These are phyloP conservation scores for Apamea monoglypha DNA, from an alignment of 2,888 invertebrate species.

Conservation along the genomic window DNA sequence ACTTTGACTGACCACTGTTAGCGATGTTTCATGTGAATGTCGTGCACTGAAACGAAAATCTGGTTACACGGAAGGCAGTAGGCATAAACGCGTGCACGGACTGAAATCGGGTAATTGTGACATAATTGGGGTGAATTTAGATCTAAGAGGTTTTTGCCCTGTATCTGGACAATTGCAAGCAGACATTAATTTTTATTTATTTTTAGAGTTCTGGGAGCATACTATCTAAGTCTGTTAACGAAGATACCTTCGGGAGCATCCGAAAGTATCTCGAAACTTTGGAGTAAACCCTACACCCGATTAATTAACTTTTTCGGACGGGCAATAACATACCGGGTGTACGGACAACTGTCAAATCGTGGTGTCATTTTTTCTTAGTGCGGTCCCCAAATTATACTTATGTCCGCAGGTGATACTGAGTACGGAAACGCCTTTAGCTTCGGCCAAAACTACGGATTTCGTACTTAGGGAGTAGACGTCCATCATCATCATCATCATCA, in stretches of 20 bases:
- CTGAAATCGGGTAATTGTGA: constrained; percentile 1
- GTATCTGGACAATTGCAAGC: not conserved
- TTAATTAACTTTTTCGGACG: not conserved
- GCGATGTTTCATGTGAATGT: constrained; percentile 15
- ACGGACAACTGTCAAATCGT: not conserved
- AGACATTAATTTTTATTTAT: not conserved
- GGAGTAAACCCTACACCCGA: not conserved
- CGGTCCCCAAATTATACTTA: no score
- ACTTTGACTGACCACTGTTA: constrained; percentile 45
- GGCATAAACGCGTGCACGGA: not conserved
- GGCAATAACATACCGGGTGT: not conserved
- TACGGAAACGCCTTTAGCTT: no score
- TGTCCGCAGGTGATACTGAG: no score
- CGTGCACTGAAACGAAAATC: not conserved
- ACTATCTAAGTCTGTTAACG: not conserved
- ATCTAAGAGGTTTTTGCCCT: not conserved
- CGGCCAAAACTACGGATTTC: no score
- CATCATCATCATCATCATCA: no score
- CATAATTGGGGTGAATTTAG: not conserved
- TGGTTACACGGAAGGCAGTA: not conserved
- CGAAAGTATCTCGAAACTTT: not conserved
- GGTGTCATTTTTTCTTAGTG: not conserved
- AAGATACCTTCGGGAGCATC: not conserved
- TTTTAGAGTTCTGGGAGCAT: not conserved
- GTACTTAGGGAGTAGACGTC: no score